Conservation (phyloP, 23 tunicate species). For the Trididemnum miniatum region DNA sequence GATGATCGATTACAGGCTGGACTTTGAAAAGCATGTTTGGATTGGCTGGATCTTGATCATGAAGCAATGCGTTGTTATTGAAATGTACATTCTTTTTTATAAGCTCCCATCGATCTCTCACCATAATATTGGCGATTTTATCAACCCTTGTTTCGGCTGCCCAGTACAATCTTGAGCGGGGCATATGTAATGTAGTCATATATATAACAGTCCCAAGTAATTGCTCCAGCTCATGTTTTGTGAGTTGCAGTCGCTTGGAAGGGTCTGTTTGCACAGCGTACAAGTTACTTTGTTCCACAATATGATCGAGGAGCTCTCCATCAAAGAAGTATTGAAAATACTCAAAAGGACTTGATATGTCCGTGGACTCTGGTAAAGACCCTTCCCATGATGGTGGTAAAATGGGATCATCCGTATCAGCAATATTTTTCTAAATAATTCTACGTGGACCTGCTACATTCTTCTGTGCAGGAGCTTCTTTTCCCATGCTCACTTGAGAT, state of each 20-base stretch:
- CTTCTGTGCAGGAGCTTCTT: too few species aligned
- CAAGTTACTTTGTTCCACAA: too few species aligned
- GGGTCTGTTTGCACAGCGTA: conserved; percentile 16
- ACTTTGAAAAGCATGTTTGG: conserved; percentile 10
- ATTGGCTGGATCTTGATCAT: neutral
- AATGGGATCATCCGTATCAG: too few species aligned
- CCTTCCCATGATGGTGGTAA: too few species aligned
- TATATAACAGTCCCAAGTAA: neutral
- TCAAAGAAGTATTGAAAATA: too few species aligned
- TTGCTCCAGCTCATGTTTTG: neutral
- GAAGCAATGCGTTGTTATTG: conserved; percentile 1
- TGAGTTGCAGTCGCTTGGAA: neutral
- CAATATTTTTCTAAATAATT: too few species aligned
- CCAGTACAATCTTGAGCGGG: conserved; percentile 18
- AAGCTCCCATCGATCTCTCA: neutral
- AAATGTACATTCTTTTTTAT: neutral
- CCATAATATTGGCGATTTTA: neutral
- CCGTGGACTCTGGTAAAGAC: too few species aligned
- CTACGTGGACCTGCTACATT: too few species aligned
- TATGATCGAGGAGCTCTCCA: too few species aligned
- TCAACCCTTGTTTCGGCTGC: too few species aligned
- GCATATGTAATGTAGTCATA: neutral
- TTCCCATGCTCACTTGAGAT: too few species aligned
- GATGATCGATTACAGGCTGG: neutral
- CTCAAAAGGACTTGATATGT: too few species aligned